Percentiles rank a stretch among this genome's conserved stretches.
These are phyloP conservation scores for Corythornis cristatus DNA, from an alignment of 2,113 vertebrate species.

Conservation along the genomic window DNA sequence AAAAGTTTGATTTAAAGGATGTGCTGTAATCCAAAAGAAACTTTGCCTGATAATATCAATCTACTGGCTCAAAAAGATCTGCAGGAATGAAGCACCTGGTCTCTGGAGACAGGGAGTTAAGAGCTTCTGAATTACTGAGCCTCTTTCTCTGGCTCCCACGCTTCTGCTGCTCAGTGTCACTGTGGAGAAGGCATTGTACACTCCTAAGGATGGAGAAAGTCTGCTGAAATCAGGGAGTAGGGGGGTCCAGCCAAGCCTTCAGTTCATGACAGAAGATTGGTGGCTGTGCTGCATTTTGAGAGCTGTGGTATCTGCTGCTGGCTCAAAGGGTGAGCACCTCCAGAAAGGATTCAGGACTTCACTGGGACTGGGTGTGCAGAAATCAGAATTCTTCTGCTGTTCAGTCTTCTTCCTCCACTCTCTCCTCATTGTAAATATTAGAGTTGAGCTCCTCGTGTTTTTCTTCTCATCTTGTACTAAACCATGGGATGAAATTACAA, in stretches of 20 bases:
- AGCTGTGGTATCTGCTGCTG: background rate
- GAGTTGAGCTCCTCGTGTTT: background rate
- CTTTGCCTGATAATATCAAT: background rate
- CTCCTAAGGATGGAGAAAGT: background rate
- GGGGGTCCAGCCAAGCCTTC: background rate
- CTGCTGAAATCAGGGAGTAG: background rate
- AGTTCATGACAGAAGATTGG: background rate
- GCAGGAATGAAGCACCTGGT: background rate
- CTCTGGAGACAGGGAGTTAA: background rate
- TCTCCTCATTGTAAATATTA: background rate
- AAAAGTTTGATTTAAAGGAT: background rate
- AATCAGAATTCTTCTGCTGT: background rate
- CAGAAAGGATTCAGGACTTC: background rate
- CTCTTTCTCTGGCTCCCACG: background rate
- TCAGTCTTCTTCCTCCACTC: background rate
- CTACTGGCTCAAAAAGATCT: background rate
- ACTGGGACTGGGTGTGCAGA: background rate
- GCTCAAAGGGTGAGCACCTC: background rate
- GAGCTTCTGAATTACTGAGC: background rate
- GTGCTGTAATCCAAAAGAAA: background rate
- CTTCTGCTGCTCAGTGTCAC: background rate
- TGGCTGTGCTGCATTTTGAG: background rate
- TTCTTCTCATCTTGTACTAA: background rate
- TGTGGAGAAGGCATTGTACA: background rate
- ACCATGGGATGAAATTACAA: background rate